A percentile compares a stretch with the other conserved stretches of the same genome.
Conservation (phyloP, 2,113 vertebrate genomes). For the Thunnus thynnus region DNA sequence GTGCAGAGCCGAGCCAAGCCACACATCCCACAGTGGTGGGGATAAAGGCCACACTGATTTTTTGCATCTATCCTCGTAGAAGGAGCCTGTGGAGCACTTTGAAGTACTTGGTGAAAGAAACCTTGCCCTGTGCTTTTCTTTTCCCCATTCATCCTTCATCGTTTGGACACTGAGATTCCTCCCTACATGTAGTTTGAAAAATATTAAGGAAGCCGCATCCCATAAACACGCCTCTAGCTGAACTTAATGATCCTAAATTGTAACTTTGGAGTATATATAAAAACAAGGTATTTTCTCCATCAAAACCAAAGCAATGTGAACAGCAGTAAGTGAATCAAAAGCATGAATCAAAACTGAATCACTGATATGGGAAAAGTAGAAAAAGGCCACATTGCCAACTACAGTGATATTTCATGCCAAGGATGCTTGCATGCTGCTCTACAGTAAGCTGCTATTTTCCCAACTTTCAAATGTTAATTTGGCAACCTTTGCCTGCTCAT, state of each 20-base stretch:
- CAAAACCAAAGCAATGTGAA: slow-evolving; percentile 22
- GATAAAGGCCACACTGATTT: slow-evolving; percentile 41
- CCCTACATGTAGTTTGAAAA: slow-evolving; percentile 29
- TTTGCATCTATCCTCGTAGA: slow-evolving; percentile 37
- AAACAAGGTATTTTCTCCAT: slow-evolving; percentile 22
- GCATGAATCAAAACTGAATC: slow-evolving; percentile 3
- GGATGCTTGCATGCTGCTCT: slow-evolving; percentile 7
- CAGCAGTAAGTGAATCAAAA: slow-evolving; percentile 11
- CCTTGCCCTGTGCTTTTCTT: slow-evolving; percentile 24
- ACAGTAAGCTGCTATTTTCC: slow-evolving; percentile 7
- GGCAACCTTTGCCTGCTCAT: slow-evolving; percentile 18
- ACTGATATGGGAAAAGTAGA: slow-evolving; percentile 14
- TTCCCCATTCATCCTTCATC: slow-evolving; percentile 32
- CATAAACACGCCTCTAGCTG: slow-evolving; percentile 42
- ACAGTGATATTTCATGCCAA: background rate
- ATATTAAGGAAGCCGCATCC: slow-evolving; percentile 53
- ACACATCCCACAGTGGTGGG: slow-evolving; percentile 48
- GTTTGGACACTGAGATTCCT: slow-evolving; percentile 46
- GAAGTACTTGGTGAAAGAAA: slow-evolving; percentile 44
- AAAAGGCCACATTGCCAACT: slow-evolving; percentile 21
- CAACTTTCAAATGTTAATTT: slow-evolving; percentile 33
- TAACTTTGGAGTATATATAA: slow-evolving; percentile 34
- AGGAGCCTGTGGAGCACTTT: slow-evolving; percentile 32
- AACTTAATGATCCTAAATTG: slow-evolving; percentile 44
- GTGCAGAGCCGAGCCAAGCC: slow-evolving; percentile 47